Evolutionary conservation across 2,888 invertebrate species (phyloP).

Genomic region (Portevinia maculata): DNA sequence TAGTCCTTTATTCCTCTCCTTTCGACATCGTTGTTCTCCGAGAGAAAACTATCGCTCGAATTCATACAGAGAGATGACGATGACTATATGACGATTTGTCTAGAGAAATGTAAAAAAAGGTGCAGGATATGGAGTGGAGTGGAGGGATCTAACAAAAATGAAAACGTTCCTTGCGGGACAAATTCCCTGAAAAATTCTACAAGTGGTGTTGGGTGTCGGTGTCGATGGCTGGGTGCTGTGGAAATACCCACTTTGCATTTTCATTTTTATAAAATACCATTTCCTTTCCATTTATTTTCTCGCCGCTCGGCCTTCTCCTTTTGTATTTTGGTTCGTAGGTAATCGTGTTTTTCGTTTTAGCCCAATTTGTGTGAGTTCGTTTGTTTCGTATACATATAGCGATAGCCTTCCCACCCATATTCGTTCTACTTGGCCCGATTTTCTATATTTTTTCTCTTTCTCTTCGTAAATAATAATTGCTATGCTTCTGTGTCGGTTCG

Average conservation of each 20-base stretch:
- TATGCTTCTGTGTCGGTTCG: constrained; percentile 40
- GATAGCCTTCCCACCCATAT: constrained; percentile 42
- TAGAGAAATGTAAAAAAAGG: constrained; percentile 4
- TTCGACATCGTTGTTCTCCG: constrained; percentile 5
- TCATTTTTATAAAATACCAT: constrained; percentile 64
- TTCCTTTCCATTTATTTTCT: constrained; percentile 23
- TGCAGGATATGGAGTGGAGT: background rate
- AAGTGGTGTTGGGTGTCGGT: constrained; percentile 47
- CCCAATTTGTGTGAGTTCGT: constrained; percentile 48
- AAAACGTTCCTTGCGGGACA: constrained; percentile 37
- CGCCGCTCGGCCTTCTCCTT: constrained; percentile 10
- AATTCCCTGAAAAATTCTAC: constrained; percentile 57
- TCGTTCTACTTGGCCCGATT: constrained; percentile 48
- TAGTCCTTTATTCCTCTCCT: constrained; percentile 21
- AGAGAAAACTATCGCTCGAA: constrained; percentile 13
- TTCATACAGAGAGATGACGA: constrained; percentile 28
- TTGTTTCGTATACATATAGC: background rate
- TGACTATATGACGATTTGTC: constrained; percentile 52
- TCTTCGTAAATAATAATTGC: constrained; percentile 49
- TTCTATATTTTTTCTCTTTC: background rate
- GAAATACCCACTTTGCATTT: constrained; percentile 61
- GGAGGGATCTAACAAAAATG: background rate
- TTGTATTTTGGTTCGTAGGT: constrained; percentile 25
- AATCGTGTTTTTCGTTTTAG: constrained; percentile 51
- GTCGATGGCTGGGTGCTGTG: background rate